Evolutionary conservation across 2,797 vertebrate genomes (phyloP), one percentile per base, ranked within the genome.

Genomic region (Odontamblyopus rebecca): DNA sequence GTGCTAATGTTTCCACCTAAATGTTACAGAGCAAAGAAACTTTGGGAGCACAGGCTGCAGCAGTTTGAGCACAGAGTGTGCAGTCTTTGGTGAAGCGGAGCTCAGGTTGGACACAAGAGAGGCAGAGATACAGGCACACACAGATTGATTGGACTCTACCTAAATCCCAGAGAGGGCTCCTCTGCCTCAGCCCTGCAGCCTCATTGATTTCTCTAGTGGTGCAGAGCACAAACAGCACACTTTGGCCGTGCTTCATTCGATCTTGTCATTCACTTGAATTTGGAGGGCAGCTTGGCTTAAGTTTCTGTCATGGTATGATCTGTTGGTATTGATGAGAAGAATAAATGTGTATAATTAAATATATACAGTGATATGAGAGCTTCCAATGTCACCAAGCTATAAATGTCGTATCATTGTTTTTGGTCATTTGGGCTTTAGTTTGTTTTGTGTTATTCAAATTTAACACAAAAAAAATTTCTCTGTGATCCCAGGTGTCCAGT

Each of bases 401-500:
- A 48, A 48, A 48, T n/a, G 16, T 54, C n/a, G 18, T 53, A 16
- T n/a, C 5, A 6, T 54, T 59, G 56, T 59, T 26, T 48, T 48
- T 44, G 41, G 41, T 15, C 41, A 44, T 44, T 44, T n/a, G 18
- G 2, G 51, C 51, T 53, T 54, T 54, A n/a, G 11, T 38, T 27
- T 59, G 12, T 59, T 26, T 2, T 5, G 2, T 13, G 56, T 2
- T 15, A 59, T 29, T 6, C 1, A 8, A 19, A 32, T 29, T 29
- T 30, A 60, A 53, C 48, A 19, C 57, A 38, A 26, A 16, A 68
- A 51, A 50, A 13, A 26, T 63, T 38, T 72, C 35, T 71, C 30
- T 30, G 51, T 68, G 19, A 9, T 64, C 19, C 1, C 79, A 99
- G 98, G 93, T 99, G 98, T 93, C 97, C 97, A 0, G 97, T 99